Conservation (phyloP, 2,888 invertebrate species). For the Mesoligia furuncula region DNA sequence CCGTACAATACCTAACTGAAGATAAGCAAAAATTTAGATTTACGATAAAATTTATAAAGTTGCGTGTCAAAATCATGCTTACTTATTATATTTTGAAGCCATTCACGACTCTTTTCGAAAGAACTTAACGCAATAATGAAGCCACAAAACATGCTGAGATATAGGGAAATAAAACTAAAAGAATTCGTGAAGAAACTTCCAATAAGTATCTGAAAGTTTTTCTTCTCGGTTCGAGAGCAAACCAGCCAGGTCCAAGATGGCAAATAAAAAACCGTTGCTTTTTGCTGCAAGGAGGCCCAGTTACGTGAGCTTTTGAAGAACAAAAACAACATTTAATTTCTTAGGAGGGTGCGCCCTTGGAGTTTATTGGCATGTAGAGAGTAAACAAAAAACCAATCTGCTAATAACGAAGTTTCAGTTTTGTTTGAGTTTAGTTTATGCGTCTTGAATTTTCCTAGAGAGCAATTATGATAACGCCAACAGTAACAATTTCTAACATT, state of each 20-base stretch:
- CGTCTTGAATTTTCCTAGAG: neutral
- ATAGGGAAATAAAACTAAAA: constrained; percentile 27
- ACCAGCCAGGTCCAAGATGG: constrained; percentile 49
- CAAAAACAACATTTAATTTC: constrained; percentile 70
- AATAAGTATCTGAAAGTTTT: constrained; percentile 55
- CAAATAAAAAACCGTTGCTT: constrained; percentile 46
- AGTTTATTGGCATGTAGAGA: constrained; percentile 14
- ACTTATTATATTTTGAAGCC: constrained; percentile 48
- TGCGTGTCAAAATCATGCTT: constrained; percentile 59
- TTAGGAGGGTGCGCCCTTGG: constrained; percentile 32
- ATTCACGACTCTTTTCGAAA: constrained; percentile 27
- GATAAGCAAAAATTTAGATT: constrained; percentile 62
- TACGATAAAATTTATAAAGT: constrained; percentile 54
- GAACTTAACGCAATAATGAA: constrained; percentile 33
- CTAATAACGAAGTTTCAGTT: constrained; percentile 43
- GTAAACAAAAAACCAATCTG: constrained; percentile 56
- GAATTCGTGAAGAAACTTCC: constrained; percentile 40
- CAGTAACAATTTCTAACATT: neutral
- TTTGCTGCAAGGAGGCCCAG: constrained; percentile 47
- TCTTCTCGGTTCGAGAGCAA: constrained; percentile 57
- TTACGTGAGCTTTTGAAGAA: constrained; percentile 63
- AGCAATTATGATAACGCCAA: neutral
- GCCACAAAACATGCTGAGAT: constrained; percentile 42
- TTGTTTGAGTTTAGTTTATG: constrained; percentile 4
- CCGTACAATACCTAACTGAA: constrained; percentile 37